Conservation (phyloP, 1,140 invertebrate species). For the Theocolax elegans region DNA sequence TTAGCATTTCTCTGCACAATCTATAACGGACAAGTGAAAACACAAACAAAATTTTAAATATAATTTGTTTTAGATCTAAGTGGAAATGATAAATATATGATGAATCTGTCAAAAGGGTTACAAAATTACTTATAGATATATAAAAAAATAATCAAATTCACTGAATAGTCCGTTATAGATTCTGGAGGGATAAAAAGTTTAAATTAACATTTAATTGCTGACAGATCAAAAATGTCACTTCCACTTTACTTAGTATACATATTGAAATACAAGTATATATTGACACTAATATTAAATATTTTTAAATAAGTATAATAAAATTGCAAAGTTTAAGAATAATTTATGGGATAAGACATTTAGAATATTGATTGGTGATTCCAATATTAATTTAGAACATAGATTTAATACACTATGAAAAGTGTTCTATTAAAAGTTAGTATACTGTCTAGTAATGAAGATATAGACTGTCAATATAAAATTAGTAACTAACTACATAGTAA, state of each 20-base stretch:
- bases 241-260: conserved; percentile 60
- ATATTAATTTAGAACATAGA: no score
- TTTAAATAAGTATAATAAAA: not conserved
- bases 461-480: no score
- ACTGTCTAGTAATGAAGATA: no score
- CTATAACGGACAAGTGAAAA: conserved; percentile 69
- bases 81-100: conserved; percentile 61
- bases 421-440: no score
- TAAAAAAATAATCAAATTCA: conserved; percentile 26
- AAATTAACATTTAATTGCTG: conserved; percentile 19
- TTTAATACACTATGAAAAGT: no score
- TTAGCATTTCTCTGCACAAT: conserved; percentile 76
- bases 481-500: no score
- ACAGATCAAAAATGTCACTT: conserved; percentile 57
- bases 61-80: conserved; percentile 54
- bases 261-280: not conserved
- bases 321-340: no score
- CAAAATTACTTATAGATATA: conserved; percentile 4
- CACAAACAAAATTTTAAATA: conserved; percentile 40
- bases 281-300: conserved; percentile 22
- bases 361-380: no score
- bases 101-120: conserved; percentile 19
- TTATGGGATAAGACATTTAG: no score
- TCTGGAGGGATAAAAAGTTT: conserved; percentile 53
- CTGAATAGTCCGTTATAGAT: conserved; percentile 64